Evolutionary conservation across 2,797 vertebrate species (phyloP), one percentile per base, ranked within the genome.

Genomic region (Falco concolor): DNA sequence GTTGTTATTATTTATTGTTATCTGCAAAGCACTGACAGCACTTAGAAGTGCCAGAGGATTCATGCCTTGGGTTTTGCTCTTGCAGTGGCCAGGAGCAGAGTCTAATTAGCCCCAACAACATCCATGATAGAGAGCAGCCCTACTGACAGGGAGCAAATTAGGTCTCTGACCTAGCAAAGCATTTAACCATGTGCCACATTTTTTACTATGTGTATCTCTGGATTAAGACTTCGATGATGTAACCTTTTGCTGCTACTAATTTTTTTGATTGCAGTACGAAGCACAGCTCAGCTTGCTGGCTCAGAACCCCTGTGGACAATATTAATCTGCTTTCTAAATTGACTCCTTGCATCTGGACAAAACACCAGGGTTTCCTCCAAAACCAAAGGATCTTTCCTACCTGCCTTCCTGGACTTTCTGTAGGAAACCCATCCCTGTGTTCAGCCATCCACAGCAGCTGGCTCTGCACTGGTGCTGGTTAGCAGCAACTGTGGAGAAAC

Each of bases 131-230:
- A 95, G 94, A 90, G 45, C 81, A 94, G 84, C 76, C 78, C 88
- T 68, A 22, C 86, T 94, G 88, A 95, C 93, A 94, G 91, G 84
- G 88, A 95, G 94, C 95, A 96, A 96, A 94, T 94, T 96, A 95
- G 96, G 94, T 95, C 91, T 90, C 72, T 96, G 96, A 96, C 95
- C 95, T 91, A 94, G 90, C 90, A 95, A 89, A 97, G 90, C 90
- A 68, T 91, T 95, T 95, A 95, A 77, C 81, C 14, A 11, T 56
- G 86, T 95, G 93, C 86, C 93, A 87, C 68, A 45, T 68, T 94
- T 94, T 93, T 92, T 65, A 90, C 68, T 85, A 54, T 0, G 2
- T 89, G 81, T 57, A 53, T 92, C 49, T 91, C 60, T 74, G 88
- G 81, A 90, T 96, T 93, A 90, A 88, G 86, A 89, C 84, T 68